Conservation (phyloP, 2,797 vertebrate genomes). For the Xenentodon cancila region DNA sequence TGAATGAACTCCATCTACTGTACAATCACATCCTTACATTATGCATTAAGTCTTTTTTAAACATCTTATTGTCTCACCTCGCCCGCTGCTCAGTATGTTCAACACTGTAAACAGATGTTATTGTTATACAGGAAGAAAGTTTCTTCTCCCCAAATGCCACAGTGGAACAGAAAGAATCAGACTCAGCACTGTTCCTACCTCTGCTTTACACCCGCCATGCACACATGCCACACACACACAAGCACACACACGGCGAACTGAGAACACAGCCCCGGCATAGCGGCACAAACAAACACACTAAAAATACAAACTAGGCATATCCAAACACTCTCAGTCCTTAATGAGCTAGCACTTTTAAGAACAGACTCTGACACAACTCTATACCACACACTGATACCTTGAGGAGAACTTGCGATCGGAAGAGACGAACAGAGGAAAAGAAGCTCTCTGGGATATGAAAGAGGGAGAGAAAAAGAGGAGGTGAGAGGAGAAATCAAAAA, state of each 20-base stretch:
- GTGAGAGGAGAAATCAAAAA: constrained; percentile 81
- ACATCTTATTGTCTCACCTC: constrained; percentile 72
- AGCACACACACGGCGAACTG: constrained; percentile 60
- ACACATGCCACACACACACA: constrained; percentile 51
- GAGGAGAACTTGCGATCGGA: constrained; percentile 83
- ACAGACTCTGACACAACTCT: constrained; percentile 77
- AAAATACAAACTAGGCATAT: constrained; percentile 88
- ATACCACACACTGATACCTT: constrained; percentile 83
- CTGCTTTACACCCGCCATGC: constrained; percentile 67
- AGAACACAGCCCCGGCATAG: constrained; percentile 79
- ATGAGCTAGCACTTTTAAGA: constrained; percentile 87
- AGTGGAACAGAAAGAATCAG: constrained; percentile 78
- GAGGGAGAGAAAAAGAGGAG: constrained; percentile 74
- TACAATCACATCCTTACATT: constrained; percentile 60
- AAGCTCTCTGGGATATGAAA: constrained; percentile 78
- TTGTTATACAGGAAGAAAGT: constrained; percentile 77
- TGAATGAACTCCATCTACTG: constrained; percentile 57
- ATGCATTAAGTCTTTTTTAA: constrained; percentile 67
- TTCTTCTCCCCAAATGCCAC: constrained; percentile 72
- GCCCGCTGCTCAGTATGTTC: constrained; percentile 65
- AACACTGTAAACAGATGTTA: constrained; percentile 79
- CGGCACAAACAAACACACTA: constrained; percentile 85
- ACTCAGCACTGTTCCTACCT: constrained; percentile 80
- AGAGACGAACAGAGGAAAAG: constrained; percentile 77
- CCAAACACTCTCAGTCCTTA: constrained; percentile 86